These are phyloP conservation scores for Hippopotamus amphibius DNA, from an alignment of 2,113 vertebrate genomes.

Conservation along the genomic window DNA sequence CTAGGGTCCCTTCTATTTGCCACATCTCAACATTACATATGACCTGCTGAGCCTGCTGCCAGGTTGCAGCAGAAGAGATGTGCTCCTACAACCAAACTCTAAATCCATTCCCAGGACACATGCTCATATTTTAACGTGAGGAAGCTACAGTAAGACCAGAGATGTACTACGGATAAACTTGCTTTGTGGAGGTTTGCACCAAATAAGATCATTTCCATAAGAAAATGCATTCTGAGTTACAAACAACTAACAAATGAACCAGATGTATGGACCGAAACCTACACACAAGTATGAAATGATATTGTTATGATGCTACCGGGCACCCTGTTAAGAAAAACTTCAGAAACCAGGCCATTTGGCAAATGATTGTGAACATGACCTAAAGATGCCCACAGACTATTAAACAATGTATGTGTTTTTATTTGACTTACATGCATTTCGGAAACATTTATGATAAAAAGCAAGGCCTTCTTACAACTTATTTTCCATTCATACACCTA, in stretches of 20 bases:
- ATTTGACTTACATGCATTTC: not conserved
- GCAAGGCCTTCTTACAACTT: not conserved
- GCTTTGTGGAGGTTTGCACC: not conserved
- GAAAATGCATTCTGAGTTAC: conserved; percentile 57
- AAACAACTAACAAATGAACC: conserved; percentile 59
- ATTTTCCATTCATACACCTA: conserved; percentile 21
- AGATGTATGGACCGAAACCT: not conserved
- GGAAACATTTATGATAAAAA: conserved; percentile 44
- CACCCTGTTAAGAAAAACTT: not conserved
- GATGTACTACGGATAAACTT: not conserved
- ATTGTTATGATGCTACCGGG: not conserved
- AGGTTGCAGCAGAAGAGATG: not conserved
- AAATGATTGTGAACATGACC: not conserved
- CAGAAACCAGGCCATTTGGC: not conserved
- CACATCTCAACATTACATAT: not conserved
- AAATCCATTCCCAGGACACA: not conserved
- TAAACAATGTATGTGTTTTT: not conserved
- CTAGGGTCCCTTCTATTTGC: not conserved
- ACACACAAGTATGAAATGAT: not conserved
- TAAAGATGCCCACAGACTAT: not conserved
- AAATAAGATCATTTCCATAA: conserved; percentile 14
- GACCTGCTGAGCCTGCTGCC: not conserved
- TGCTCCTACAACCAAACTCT: not conserved
- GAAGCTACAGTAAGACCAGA: not conserved
- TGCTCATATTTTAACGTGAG: not conserved